Evolutionary conservation across 2,888 invertebrate species (phyloP).

Genomic region (Phengaris alcon): DNA sequence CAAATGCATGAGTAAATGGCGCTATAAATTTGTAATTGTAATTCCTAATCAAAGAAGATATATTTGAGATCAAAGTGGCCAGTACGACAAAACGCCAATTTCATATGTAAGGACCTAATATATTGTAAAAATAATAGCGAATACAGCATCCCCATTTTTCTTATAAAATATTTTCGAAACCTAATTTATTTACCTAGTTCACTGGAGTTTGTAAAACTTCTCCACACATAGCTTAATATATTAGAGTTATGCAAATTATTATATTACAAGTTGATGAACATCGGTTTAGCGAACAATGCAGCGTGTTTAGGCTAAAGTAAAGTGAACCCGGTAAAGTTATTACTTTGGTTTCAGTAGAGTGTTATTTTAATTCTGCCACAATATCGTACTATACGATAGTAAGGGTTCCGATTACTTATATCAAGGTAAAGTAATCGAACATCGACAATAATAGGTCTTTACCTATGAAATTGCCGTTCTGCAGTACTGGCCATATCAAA

Average conservation of each 20-base stretch:
- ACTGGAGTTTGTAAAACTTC: not conserved
- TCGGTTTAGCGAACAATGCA: slow-evolving; percentile 6
- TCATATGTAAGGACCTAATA: too few species aligned
- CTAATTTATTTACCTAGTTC: not conserved
- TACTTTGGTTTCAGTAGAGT: not conserved
- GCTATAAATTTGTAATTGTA: too few species aligned
- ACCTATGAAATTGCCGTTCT: too few species aligned
- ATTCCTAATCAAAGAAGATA: too few species aligned
- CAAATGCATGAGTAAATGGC: too few species aligned
- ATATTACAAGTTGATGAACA: slow-evolving; percentile 4
- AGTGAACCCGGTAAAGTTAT: slow-evolving; percentile 9
- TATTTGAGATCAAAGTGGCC: too few species aligned
- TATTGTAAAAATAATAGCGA: too few species aligned
- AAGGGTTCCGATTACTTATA: not conserved
- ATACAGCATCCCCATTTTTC: not conserved
- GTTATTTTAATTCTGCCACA: not conserved
- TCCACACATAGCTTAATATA: slow-evolving; percentile 2
- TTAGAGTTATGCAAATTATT: slow-evolving; percentile 15
- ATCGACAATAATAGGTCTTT: too few species aligned
- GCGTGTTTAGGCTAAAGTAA: slow-evolving; percentile 3
- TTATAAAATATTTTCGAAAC: not conserved
- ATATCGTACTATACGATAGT: not conserved
- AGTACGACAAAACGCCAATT: too few species aligned
- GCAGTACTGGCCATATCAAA: too few species aligned
- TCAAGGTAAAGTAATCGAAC: too few species aligned